Conservation (phyloP, 2,797 vertebrate species). For the Anomalospiza imberbis region DNA sequence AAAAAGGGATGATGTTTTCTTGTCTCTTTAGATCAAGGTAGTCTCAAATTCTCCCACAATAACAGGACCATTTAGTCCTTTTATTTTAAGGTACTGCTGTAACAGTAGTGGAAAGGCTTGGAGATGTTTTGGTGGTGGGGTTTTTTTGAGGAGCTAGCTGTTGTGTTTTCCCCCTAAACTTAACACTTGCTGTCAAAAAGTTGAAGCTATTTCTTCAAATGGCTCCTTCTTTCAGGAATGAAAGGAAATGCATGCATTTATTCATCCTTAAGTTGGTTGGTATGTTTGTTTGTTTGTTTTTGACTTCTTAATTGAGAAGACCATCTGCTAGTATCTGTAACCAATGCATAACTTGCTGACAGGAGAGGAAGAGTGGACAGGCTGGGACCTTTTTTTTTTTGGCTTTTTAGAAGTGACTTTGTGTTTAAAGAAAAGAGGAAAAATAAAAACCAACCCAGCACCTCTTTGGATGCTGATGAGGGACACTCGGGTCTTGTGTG, state of each 20-base stretch:
- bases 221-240: neutral
- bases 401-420: neutral
- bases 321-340: neutral
- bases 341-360: neutral
- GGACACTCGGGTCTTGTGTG: accelerated
- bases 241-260: neutral
- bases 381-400: neutral
- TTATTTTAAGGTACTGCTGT: neutral
- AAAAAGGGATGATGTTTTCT: neutral
- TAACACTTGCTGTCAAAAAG: neutral
- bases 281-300: neutral
- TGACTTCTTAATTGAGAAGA: neutral
- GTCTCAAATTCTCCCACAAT: neutral
- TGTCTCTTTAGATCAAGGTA: neutral
- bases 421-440: neutral
- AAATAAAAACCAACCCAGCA: neutral
- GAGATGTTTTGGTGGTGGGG: too few species aligned
- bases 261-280: neutral
- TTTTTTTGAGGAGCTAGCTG: neutral
- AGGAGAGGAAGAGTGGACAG: neutral
- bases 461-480: neutral
- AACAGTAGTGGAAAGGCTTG: neutral
- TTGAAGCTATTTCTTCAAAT: neutral
- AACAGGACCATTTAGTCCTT: neutral
- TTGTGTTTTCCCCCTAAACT: neutral